Evolutionary conservation across 2,888 invertebrate species (phyloP).

Genomic region (Noctua janthina): DNA sequence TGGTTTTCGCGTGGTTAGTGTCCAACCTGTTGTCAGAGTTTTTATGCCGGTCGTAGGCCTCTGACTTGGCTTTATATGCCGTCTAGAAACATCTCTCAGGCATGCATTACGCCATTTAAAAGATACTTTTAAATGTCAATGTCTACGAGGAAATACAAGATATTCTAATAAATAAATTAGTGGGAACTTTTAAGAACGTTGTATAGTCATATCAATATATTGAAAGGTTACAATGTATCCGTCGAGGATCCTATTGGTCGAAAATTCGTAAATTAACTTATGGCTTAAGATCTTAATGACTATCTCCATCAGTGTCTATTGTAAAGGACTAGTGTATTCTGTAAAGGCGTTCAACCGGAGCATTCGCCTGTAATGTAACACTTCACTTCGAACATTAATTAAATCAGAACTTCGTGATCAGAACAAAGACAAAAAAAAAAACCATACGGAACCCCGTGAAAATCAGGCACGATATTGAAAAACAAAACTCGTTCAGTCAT

Average conservation of each 20-base stretch:
- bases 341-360: neutral
- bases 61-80: no score
- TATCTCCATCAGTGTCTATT: neutral
- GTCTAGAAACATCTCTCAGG: no score
- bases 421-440: no score
- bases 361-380: neutral
- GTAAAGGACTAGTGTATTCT: neutral
- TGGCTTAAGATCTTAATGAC: neutral
- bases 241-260: neutral
- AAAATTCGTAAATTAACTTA: neutral
- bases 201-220: no score
- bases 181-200: no score
- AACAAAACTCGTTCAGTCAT: conserved; percentile 44
- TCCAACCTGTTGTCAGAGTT: no score
- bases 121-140: neutral
- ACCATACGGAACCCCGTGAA: conserved; percentile 20
- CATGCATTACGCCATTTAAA: neutral
- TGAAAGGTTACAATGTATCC: neutral
- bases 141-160: neutral
- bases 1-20: no score
- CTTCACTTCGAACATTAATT: neutral
- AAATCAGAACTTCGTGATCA: neutral
- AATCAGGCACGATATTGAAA: conserved; percentile 19
- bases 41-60: neutral
- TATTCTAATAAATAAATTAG: neutral